A percentile compares a stretch with the other conserved stretches of the same genome.
Conservation (phyloP, 1,140 invertebrate genomes). For the Sesamia nonagrioides region DNA sequence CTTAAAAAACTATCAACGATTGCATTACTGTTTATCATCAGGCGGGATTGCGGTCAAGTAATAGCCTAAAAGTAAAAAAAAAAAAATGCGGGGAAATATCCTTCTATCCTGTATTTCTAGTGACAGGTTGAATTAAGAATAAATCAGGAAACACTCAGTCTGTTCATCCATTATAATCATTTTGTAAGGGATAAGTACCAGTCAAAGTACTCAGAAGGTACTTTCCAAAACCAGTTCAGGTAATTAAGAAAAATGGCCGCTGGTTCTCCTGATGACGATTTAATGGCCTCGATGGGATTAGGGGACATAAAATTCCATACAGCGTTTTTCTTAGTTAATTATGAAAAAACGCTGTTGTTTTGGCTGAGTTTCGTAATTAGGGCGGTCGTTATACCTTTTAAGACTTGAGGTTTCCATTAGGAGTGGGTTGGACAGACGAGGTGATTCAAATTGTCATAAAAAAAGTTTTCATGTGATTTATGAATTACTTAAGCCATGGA, state of each 20-base stretch:
- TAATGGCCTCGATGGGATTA: conserved; percentile 21
- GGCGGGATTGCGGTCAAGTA: no score
- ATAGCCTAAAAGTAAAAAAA: no score
- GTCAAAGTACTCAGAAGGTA: not conserved
- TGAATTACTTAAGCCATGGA: not conserved
- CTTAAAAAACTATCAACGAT: no score
- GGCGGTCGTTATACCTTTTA: conserved; percentile 5
- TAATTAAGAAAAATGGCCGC: conserved; percentile 27
- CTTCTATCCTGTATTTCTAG: no score
- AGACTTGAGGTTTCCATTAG: conserved; percentile 13
- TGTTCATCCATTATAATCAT: not conserved
- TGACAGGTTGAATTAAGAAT: no score
- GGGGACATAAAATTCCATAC: conserved; percentile 12
- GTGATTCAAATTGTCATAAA: not conserved
- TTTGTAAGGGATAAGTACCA: not conserved
- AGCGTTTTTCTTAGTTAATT: conserved; percentile 22
- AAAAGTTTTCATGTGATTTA: not conserved
- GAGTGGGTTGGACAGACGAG: not conserved
- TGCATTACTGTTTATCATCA: no score
- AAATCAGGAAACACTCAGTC: no score
- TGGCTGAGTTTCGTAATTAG: conserved; percentile 18
- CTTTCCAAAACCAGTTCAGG: conserved; percentile 7
- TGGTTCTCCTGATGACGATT: conserved; percentile 11
- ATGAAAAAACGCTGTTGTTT: conserved; percentile 30
- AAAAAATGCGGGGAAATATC: no score